phyloP scores from a whole-genome alignment of 2,797 vertebrate genomes.

The Platyrinchus mystaceus region DNA sequence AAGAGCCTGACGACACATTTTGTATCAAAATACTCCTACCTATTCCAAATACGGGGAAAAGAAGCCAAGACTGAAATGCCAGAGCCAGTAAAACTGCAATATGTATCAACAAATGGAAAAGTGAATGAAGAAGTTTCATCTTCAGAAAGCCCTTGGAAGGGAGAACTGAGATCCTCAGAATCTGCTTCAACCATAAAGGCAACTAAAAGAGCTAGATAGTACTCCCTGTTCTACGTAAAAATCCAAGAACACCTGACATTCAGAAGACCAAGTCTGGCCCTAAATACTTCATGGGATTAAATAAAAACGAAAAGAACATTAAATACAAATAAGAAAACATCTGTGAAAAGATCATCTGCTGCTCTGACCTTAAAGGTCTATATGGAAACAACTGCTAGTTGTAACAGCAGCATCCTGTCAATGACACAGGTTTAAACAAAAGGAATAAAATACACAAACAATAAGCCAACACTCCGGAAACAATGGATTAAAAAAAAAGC shows the following conservation, averaged over 20 bases:
- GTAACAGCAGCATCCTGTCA: not conserved
- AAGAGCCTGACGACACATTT: not conserved
- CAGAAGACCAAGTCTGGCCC: not conserved
- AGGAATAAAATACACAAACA: not conserved
- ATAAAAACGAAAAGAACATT: not conserved
- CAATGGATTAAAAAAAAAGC: not conserved
- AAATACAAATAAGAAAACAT: not conserved
- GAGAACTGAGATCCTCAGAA: not conserved
- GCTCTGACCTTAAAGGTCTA: not conserved
- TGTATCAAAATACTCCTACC: conserved; percentile 4
- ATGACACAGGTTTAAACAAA: not conserved
- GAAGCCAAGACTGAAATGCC: not conserved
- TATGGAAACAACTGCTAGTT: not conserved
- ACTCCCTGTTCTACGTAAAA: not conserved
- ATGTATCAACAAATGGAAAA: not conserved
- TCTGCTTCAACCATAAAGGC: not conserved
- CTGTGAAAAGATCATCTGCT: not conserved
- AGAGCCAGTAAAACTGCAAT: not conserved
- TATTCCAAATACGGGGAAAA: not conserved
- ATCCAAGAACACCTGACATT: not conserved
- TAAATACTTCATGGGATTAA: not conserved
- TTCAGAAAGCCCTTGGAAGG: not conserved
- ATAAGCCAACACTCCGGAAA: not conserved
- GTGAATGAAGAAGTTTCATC: conserved; percentile 1
- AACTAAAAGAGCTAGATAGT: not conserved